Percentiles rank a stretch among this genome's conserved stretches.
These are phyloP conservation scores for Oxytorus armatus DNA, from an alignment of 2,888 invertebrate species.

Conservation along the genomic window DNA sequence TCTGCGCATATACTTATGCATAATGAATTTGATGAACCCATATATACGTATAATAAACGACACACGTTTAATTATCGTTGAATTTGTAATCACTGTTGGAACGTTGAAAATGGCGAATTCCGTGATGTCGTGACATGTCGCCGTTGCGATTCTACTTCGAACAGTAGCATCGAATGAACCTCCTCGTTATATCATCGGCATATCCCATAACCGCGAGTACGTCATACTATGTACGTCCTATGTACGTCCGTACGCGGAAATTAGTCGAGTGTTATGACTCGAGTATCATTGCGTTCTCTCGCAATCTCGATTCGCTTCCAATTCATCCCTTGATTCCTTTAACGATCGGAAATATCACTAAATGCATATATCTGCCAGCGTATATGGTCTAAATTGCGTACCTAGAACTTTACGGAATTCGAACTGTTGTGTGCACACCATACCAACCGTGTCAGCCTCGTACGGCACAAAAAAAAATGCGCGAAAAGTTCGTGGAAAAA, in stretches of 20 bases:
- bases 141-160: conserved; percentile 3
- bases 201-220: conserved; percentile 7
- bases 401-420: too few relatives aligned
- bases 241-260: conserved; percentile 7
- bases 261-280: conserved; percentile 26
- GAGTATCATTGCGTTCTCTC: neutral
- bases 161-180: conserved; percentile 2
- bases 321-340: conserved; percentile 19
- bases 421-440: too few relatives aligned
- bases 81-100: conserved; percentile 10
- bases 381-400: too few relatives aligned
- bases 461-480: neutral
- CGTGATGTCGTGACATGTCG: conserved; percentile 21
- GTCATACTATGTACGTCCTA: too few relatives aligned
- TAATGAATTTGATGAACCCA: conserved; percentile 53
- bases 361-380: too few relatives aligned
- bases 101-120: conserved; percentile 8
- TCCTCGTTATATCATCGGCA: conserved; percentile 1
- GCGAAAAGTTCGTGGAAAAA: neutral
- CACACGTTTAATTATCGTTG: conserved; percentile 18
- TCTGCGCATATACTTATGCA: neutral
- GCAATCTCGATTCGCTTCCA: neutral
- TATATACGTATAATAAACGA: conserved; percentile 8
- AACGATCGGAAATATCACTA: neutral
- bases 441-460: neutral